These are phyloP conservation scores for Homarus americanus DNA, from an alignment of 1,140 invertebrate genomes.

Conservation along the genomic window DNA sequence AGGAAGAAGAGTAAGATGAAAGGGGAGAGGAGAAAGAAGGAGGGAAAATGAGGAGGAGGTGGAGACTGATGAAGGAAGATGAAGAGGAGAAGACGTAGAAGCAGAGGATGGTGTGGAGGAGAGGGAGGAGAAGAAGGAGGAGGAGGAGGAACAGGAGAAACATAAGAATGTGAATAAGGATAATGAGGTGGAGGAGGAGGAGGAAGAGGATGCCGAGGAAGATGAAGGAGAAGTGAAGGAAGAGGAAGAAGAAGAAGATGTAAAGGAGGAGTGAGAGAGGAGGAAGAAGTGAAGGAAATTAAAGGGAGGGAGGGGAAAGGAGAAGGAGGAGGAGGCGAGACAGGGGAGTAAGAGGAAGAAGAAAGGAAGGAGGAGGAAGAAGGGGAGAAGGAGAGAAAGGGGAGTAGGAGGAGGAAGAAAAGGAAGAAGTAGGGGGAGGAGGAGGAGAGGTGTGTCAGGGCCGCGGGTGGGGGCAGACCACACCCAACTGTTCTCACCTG, in stretches of 20 bases:
- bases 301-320: neutral
- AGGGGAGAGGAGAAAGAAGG: no score
- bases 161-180: neutral
- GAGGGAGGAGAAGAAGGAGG: neutral
- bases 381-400: neutral
- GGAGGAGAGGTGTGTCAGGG: neutral
- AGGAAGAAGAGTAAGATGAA: no score
- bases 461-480: neutral
- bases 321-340: neutral
- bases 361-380: neutral
- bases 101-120: no score
- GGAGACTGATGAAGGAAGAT: no score
- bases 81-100: no score
- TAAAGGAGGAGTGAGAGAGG: constrained; percentile 12
- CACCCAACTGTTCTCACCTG: neutral
- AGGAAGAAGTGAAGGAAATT: no score
- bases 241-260: neutral
- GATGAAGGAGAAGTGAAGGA: neutral
- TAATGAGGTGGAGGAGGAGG: neutral
- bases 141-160: neutral
- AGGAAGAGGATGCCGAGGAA: neutral
- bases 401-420: neutral
- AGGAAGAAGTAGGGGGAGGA: neutral
- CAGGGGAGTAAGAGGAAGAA: neutral
- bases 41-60: no score